Conservation (phyloP, 2,797 vertebrate genomes). For the Anguilla marmorata region DNA sequence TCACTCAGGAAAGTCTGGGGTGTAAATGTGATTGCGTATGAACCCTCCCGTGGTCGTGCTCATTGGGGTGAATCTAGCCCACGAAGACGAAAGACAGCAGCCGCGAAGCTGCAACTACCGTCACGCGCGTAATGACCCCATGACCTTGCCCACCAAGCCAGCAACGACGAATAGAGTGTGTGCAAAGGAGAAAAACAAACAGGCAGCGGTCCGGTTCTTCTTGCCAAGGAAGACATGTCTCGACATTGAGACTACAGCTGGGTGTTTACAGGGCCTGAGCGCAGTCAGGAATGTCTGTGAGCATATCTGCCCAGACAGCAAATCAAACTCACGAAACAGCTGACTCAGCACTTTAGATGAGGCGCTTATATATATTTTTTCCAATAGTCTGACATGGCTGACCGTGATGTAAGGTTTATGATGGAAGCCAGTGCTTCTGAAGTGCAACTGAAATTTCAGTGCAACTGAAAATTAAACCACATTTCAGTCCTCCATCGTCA, state of each 20-base stretch:
- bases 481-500: not conserved
- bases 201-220: not conserved
- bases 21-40: not conserved
- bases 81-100: slow-evolving; percentile 54
- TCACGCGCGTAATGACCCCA: slow-evolving; percentile 41
- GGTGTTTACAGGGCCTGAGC: not conserved
- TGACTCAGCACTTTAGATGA: not conserved
- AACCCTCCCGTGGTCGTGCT: slow-evolving; percentile 45
- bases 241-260: not conserved
- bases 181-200: slow-evolving; percentile 6
- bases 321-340: not conserved
- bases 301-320: not conserved
- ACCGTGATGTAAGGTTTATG: not conserved
- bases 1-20: not conserved
- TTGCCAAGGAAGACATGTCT: not conserved
- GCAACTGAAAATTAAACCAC: not conserved
- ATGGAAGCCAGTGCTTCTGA: not conserved
- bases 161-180: not conserved
- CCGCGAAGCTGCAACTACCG: slow-evolving; percentile 47
- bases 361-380: not conserved
- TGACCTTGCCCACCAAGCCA: slow-evolving; percentile 2
- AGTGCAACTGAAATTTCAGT: too few species aligned
- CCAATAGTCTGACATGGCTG: not conserved
- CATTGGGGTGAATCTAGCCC: slow-evolving; percentile 61
- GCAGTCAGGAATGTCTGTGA: not conserved